These are phyloP conservation scores for Intellagama lesueurii DNA, from an alignment of 2,797 vertebrate species.

Conservation along the genomic window DNA sequence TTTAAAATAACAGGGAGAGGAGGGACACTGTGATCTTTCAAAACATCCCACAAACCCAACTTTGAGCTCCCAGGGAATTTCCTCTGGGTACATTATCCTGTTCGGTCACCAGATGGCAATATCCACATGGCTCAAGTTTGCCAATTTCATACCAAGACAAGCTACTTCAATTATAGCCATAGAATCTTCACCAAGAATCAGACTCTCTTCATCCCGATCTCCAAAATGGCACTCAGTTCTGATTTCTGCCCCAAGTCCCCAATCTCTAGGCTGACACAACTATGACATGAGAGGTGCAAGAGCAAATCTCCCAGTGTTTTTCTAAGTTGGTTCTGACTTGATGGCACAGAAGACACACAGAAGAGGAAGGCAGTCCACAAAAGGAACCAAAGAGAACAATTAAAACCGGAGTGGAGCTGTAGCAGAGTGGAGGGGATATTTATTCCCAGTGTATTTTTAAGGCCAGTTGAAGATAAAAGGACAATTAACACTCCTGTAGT, in stretches of 20 bases:
- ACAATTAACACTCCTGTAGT: not conserved
- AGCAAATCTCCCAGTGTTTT: not conserved
- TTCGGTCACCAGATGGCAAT: conserved; percentile 19
- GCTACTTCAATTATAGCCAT: not conserved
- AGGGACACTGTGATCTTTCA: not conserved
- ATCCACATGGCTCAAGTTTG: not conserved
- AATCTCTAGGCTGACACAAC: not conserved
- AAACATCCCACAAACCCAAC: not conserved
- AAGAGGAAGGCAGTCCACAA: too few species aligned
- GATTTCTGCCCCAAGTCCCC: not conserved
- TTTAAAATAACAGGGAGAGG: not conserved
- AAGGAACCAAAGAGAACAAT: not conserved
- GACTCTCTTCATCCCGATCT: not conserved
- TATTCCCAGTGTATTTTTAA: too few species aligned
- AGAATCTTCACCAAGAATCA: not conserved
- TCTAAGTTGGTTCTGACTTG: not conserved
- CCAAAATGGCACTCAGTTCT: not conserved
- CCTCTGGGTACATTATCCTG: not conserved
- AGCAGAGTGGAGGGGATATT: too few species aligned
- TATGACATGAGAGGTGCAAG: too few species aligned
- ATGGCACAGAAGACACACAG: not conserved
- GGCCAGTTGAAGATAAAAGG: not conserved
- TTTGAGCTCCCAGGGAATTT: not conserved
- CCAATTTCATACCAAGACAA: not conserved
- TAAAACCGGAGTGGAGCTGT: too few species aligned